A percentile compares a stretch with the other conserved stretches of the same genome.
These are phyloP conservation scores for Cherax destructor DNA, from an alignment of 1,140 invertebrate species.

Conservation along the genomic window DNA sequence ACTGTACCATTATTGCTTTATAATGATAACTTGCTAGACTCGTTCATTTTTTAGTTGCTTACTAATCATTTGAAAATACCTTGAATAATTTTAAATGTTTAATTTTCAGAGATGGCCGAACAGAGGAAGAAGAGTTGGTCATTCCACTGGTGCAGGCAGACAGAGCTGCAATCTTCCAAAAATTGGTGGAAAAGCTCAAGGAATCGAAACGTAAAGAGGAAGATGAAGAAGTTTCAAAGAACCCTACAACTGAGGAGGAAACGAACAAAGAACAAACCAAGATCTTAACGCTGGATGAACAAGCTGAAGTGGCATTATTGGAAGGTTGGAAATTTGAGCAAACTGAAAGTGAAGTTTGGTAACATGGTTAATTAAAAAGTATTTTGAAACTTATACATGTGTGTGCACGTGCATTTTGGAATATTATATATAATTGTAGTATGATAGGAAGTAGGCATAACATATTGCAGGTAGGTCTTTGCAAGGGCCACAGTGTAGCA, in stretches of 20 bases:
- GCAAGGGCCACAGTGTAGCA: too few species aligned
- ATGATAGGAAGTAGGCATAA: too few species aligned
- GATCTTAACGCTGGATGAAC: constrained; percentile 44
- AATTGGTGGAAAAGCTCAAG: constrained; percentile 12
- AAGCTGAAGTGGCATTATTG: constrained; percentile 45
- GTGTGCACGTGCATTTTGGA: too few species aligned
- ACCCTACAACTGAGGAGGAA: constrained; percentile 1
- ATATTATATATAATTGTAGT: too few species aligned
- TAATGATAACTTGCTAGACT: too few species aligned
- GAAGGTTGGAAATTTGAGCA: constrained; percentile 33
- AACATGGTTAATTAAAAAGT: too few species aligned
- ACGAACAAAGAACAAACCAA: constrained; percentile 4
- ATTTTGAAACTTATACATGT: too few species aligned
- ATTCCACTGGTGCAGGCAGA: constrained; percentile 32
- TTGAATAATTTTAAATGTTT: not conserved
- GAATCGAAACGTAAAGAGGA: not conserved
- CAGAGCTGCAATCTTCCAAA: not conserved
- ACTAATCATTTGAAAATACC: too few species aligned
- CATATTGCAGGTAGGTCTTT: too few species aligned
- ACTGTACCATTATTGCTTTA: too few species aligned
- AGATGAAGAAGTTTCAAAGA: not conserved
- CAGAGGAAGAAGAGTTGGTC: constrained; percentile 36
- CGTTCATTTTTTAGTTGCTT: too few species aligned
- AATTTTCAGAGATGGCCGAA: constrained; percentile 6
- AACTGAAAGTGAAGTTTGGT: not conserved